Percentiles rank a stretch among this genome's conserved stretches.
Conservation (phyloP, 2,113 vertebrate species). For the Anoplopoma fimbria region DNA sequence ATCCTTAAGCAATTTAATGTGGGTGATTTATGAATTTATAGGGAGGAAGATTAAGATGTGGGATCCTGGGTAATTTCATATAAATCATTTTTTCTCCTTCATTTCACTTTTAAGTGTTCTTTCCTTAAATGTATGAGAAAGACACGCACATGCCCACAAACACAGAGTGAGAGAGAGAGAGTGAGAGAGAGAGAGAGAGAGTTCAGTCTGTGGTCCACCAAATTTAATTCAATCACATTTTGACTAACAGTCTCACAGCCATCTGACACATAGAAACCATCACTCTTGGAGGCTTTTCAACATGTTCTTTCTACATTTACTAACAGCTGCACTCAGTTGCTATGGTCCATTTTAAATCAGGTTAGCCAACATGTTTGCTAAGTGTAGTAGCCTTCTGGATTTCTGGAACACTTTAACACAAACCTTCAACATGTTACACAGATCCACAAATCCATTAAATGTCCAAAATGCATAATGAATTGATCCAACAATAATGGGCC, state of each 20-base stretch:
- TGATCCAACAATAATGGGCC: background rate
- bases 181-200: background rate
- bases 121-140: background rate
- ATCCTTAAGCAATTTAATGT: background rate
- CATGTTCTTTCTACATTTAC: background rate
- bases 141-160: no score
- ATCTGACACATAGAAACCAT: background rate
- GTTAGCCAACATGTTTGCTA: background rate
- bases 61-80: background rate
- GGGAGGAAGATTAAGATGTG: background rate
- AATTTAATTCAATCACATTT: background rate
- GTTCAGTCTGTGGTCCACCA: background rate
- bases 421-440: background rate
- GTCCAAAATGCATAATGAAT: background rate
- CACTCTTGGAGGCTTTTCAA: background rate
- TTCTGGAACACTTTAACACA: background rate
- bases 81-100: background rate
- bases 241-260: background rate
- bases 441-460: no score
- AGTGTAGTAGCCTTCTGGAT: background rate
- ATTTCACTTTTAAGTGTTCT: constrained; percentile 8
- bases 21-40: background rate
- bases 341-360: background rate
- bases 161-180: background rate
- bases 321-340: background rate